Evolutionary conservation across 2,888 invertebrate genomes (phyloP).

Genomic region (Phengaris alcon): DNA sequence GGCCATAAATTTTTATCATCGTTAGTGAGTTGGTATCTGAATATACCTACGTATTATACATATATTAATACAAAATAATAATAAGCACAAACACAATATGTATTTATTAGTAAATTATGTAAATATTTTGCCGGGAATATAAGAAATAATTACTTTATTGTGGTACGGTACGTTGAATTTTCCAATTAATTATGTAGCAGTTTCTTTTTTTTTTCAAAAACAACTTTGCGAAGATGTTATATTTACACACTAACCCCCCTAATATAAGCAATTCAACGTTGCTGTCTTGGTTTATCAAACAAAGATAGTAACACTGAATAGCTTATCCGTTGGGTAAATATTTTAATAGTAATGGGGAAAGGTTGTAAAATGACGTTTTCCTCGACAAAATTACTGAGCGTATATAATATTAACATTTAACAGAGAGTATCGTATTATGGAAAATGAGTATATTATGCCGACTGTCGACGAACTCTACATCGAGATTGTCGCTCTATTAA

Average conservation of each 20-base stretch:
- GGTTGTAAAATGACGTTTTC: neutral
- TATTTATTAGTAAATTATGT: neutral
- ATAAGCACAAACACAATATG: neutral
- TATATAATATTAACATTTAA: neutral
- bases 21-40: too few species aligned
- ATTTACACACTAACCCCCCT: too few species aligned
- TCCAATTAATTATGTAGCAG: neutral
- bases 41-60: too few species aligned
- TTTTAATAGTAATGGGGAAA: neutral
- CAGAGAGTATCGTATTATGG: neutral
- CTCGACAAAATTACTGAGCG: neutral
- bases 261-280: too few species aligned
- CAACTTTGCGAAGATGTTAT: neutral
- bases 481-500: neutral
- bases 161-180: neutral
- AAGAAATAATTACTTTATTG: neutral
- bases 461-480: neutral
- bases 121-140: neutral
- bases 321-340: too few species aligned
- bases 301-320: too few species aligned
- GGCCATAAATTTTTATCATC: too few species aligned
- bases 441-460: neutral
- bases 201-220: neutral
- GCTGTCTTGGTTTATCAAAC: too few species aligned
- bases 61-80: neutral